phyloP scores from a whole-genome alignment of 2,888 invertebrate species.

The Pterostichus madidus region DNA sequence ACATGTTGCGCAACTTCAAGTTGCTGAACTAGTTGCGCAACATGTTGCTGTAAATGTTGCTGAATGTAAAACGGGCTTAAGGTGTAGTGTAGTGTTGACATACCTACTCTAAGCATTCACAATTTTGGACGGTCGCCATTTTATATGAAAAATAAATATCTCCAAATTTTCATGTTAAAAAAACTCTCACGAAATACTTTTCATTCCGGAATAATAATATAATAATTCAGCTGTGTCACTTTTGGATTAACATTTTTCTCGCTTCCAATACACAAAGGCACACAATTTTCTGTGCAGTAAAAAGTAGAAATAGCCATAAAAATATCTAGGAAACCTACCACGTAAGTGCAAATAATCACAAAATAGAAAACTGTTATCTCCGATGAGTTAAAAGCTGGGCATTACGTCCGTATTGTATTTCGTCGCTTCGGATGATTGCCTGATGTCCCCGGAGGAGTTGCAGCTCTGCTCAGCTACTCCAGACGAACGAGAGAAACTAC shows the following conservation, averaged over 20 bases:
- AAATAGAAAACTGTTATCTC: slow-evolving; percentile 4
- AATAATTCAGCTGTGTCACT: too few relatives aligned
- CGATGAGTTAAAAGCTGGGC: slow-evolving; percentile 35
- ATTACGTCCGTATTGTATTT: slow-evolving; percentile 39
- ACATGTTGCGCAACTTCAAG: too few relatives aligned
- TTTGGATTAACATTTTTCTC: background rate
- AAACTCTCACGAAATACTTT: background rate
- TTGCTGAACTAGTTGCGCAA: too few relatives aligned
- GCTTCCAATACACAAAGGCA: background rate
- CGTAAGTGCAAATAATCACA: slow-evolving; percentile 35
- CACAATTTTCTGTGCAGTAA: background rate
- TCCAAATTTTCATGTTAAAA: too few relatives aligned
- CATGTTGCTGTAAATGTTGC: too few relatives aligned
- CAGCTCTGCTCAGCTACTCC: background rate
- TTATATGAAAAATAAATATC: too few relatives aligned
- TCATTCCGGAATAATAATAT: background rate
- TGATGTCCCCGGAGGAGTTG: slow-evolving; percentile 14
- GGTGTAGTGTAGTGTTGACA: too few relatives aligned
- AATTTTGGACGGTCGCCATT: too few relatives aligned
- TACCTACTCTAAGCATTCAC: too few relatives aligned
- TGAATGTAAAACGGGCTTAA: too few relatives aligned
- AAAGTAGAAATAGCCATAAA: slow-evolving; percentile 9
- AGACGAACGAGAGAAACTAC: slow-evolving; percentile 20
- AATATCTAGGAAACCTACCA: background rate
- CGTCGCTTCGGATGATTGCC: slow-evolving; percentile 29